Evolutionary conservation across 2,797 vertebrate species (phyloP), one percentile per base, ranked within the genome.

Genomic region (Pteropus rufus): DNA sequence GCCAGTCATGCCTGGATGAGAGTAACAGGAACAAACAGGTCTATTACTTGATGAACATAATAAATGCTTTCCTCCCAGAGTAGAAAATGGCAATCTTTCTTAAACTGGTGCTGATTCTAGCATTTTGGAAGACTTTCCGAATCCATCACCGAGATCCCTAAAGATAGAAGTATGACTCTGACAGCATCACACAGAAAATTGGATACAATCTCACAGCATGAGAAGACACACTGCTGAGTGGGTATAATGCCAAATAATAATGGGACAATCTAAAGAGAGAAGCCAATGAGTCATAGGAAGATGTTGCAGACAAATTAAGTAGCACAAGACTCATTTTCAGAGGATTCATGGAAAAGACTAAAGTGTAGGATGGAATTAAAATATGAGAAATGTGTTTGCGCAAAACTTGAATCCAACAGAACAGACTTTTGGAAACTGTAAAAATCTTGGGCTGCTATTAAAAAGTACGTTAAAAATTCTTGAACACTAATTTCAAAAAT

Each of bases 161-260:
- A 93, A 96, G 96, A 93, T 11, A 93, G 83, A 83, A 64, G 46
- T 39, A 81, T 41, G 76, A 64, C 14, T 79, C 85, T 88, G 88
- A 91, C 75, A 93, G 80, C 64, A 77, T 81, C 73, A 90, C 0
- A 0, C 29, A 94, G 93, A 89, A 93, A 96, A 94, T 76, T 94
- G 83, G 69, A 67, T 91, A 81, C 46, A 81, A 93, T 89, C 91
- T 96, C 89, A 46, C 79, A 95, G 97, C 89, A 73, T 58, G 83
- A 95, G 87, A 89, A 93, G 92, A 86, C 73, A 87, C 80, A 92
- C 58, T 62, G 87, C 46, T 84, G 41, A 94, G 72, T 93, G 94
- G 54, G 65, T 89, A 94, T 64, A 89, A 88, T 58, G 54, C 52
- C 76, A 54, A 79, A 90, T 79, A 91, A 92, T 87, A 81, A 67